Conservation (phyloP, 2,888 invertebrate genomes). For the Leptinotarsa peninsularis region DNA sequence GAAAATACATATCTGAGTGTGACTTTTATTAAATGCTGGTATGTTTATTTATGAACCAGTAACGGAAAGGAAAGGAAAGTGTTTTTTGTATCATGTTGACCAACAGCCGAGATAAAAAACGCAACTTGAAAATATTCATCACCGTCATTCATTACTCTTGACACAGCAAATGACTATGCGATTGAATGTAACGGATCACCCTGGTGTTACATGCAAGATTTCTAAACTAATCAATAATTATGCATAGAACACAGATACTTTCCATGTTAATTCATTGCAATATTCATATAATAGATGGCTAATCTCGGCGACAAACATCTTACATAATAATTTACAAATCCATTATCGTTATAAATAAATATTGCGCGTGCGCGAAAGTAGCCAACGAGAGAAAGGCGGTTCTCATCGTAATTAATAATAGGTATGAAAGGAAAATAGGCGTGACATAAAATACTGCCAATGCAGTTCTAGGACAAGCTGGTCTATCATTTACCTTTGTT, state of each 20-base stretch:
- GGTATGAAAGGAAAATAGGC: constrained; percentile 44
- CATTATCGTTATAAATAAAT: constrained; percentile 32
- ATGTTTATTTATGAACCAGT: too few species aligned
- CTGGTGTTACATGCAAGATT: neutral
- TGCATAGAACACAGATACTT: constrained; percentile 5
- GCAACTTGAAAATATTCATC: too few species aligned
- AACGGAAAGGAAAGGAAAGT: too few species aligned
- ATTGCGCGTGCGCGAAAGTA: constrained; percentile 38
- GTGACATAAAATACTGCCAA: constrained; percentile 51
- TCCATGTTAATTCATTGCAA: constrained; percentile 24
- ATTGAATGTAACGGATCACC: neutral
- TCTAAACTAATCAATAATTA: constrained; percentile 15
- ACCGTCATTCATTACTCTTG: too few species aligned
- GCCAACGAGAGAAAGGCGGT: constrained; percentile 43
- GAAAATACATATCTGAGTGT: too few species aligned
- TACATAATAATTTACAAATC: constrained; percentile 29
- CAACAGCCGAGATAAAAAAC: too few species aligned
- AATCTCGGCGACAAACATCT: constrained; percentile 18
- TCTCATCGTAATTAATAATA: constrained; percentile 34
- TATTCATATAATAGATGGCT: constrained; percentile 15
- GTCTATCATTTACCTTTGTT: constrained; percentile 37
- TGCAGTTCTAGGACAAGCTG: constrained; percentile 44
- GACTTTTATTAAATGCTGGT: too few species aligned
- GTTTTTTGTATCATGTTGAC: too few species aligned
- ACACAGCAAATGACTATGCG: too few species aligned